Conservation (phyloP, 2,888 invertebrate genomes). For the Eristalinus aeneus region DNA sequence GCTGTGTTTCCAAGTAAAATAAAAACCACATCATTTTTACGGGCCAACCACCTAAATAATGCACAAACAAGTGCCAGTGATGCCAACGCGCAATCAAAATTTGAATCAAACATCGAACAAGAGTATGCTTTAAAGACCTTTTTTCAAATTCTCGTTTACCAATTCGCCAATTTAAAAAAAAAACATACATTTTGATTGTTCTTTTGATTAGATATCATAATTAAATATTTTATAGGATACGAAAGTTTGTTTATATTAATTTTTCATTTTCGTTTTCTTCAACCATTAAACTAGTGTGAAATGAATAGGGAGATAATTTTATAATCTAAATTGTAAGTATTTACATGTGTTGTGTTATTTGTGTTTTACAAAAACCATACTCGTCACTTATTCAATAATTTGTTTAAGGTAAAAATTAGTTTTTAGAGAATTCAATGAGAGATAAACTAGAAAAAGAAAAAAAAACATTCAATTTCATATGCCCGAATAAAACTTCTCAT, state of each 20-base stretch:
- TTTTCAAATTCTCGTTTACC: background rate
- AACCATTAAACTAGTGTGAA: conserved; percentile 37
- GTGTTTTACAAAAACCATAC: conserved; percentile 52
- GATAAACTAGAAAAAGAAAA: background rate
- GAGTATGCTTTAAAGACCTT: no score
- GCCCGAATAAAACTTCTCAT: background rate
- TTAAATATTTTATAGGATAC: conserved; percentile 8
- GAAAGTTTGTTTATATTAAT: background rate
- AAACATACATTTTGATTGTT: background rate
- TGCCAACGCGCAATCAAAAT: conserved; percentile 8
- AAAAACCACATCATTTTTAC: no score
- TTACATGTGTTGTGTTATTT: conserved; percentile 35
- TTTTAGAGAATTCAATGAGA: background rate
- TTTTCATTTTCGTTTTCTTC: no score
- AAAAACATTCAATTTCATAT: background rate
- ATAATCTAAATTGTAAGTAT: conserved; percentile 40
- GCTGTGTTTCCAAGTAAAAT: no score
- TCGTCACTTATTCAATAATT: background rate
- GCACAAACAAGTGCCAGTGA: no score
- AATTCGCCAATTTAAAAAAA: background rate
- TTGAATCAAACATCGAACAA: background rate
- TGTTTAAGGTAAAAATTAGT: background rate
- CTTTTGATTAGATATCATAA: background rate
- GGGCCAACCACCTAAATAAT: no score
- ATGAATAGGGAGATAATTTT: conserved; percentile 45